These are phyloP conservation scores for Itoplectis maculator DNA, from an alignment of 2,888 invertebrate species.

Conservation along the genomic window DNA sequence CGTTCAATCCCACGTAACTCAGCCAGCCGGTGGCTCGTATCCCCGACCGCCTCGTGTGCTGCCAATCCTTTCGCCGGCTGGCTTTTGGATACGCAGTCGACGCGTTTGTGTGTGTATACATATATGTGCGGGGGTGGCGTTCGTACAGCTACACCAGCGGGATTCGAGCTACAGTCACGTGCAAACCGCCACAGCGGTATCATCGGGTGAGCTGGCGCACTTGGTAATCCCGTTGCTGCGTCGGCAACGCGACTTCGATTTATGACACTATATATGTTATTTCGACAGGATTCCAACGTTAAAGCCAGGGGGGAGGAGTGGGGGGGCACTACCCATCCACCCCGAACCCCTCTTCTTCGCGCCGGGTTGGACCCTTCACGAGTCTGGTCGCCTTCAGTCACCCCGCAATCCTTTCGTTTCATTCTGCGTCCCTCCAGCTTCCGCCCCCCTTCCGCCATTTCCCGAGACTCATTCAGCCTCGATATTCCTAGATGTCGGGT, in stretches of 20 bases:
- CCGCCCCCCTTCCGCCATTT: constrained; percentile 37
- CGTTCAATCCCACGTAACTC: constrained; percentile 57
- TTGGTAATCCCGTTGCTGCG: constrained; percentile 60
- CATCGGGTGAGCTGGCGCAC: constrained; percentile 53
- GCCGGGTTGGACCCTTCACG: constrained; percentile 1
- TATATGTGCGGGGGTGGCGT: not conserved
- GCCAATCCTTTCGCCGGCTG: constrained; percentile 52
- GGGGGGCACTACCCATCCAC: no score
- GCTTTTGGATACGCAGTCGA: constrained; percentile 29
- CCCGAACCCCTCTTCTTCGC: constrained; percentile 7
- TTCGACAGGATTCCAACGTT: constrained; percentile 51
- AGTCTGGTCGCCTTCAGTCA: constrained; percentile 34
- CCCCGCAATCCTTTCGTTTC: constrained; percentile 48
- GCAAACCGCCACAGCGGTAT: constrained; percentile 39
- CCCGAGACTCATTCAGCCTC: constrained; percentile 45
- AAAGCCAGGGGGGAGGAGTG: no score
- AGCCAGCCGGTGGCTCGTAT: constrained; percentile 51
- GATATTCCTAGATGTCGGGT: constrained; percentile 36
- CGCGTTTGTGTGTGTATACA: constrained; percentile 31
- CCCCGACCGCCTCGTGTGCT: not conserved
- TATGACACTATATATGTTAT: constrained; percentile 67
- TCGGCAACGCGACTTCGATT: constrained; percentile 66
- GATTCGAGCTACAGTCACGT: constrained; percentile 15
- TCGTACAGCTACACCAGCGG: no score
- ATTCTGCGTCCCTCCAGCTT: constrained; percentile 21